phyloP scores from a whole-genome alignment of 2,888 invertebrate genomes.

The Neoitamus cyanurus region DNA sequence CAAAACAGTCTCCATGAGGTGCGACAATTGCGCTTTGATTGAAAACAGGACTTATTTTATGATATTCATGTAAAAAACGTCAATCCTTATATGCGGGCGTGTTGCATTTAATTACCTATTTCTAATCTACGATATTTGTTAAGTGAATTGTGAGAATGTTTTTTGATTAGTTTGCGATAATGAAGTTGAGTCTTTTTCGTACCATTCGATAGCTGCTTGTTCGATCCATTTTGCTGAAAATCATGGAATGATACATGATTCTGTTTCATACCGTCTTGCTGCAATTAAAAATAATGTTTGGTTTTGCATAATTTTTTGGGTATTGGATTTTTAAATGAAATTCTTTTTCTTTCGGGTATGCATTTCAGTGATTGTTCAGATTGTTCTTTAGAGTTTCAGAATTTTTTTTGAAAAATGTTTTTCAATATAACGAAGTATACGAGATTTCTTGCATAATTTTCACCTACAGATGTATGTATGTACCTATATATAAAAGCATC shows the following conservation, averaged over 20 bases:
- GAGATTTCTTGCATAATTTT: too few species aligned
- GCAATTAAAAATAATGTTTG: constrained; percentile 54
- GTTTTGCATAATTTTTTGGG: not conserved
- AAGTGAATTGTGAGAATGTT: constrained; percentile 68
- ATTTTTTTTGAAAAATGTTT: too few species aligned
- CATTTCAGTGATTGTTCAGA: too few species aligned
- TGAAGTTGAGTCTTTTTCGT: constrained; percentile 75
- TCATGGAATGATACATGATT: constrained; percentile 91
- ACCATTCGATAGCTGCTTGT: constrained; percentile 90
- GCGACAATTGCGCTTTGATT: constrained; percentile 4
- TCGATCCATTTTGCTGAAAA: constrained; percentile 89
- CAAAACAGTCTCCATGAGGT: not conserved
- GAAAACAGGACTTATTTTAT: constrained; percentile 14
- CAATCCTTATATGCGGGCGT: constrained; percentile 25
- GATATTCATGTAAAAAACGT: not conserved
- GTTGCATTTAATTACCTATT: constrained; percentile 65
- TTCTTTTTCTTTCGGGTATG: too few species aligned
- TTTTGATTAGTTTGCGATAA: constrained; percentile 71
- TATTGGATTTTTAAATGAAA: not conserved
- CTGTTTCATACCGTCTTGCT: constrained; percentile 81
- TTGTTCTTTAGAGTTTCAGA: too few species aligned
- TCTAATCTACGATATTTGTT: constrained; percentile 69
- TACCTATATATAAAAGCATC: too few species aligned
- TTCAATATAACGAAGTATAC: too few species aligned
- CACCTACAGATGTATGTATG: too few species aligned